Evolutionary conservation across 2,797 vertebrate species (phyloP).

Genomic region (Sarcoramphus papa): DNA sequence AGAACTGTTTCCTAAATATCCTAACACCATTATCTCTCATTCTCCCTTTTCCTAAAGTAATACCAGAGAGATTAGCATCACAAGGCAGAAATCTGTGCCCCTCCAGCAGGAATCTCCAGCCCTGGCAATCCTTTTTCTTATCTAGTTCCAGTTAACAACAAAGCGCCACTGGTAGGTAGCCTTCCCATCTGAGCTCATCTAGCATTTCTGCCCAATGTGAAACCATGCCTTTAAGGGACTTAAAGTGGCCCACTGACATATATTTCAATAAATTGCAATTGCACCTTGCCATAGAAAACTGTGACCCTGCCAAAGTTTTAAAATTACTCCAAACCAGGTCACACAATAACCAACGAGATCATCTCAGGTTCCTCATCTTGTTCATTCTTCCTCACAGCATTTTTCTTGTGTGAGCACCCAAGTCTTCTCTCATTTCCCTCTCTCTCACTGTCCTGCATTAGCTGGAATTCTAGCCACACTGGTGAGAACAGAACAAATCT

Average conservation of each 20-base stretch:
- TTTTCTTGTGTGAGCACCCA: background rate
- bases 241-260: background rate
- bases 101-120: background rate
- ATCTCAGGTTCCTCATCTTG: background rate
- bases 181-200: background rate
- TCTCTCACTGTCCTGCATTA: background rate
- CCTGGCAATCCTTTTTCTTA: background rate
- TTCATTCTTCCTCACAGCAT: background rate
- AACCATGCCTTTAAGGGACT: background rate
- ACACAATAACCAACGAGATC: background rate
- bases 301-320: background rate
- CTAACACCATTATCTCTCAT: background rate
- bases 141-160: background rate
- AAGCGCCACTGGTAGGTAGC: background rate
- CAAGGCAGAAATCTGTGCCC: background rate
- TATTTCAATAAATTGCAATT: background rate
- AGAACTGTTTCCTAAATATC: background rate
- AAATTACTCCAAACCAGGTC: background rate
- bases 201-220: background rate
- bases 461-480: background rate
- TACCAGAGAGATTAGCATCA: background rate
- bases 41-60: background rate
- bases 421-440: background rate
- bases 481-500: background rate
- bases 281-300: background rate